Evolutionary conservation across 2,797 vertebrate species (phyloP).

Genomic region (Aythya fuligula): DNA sequence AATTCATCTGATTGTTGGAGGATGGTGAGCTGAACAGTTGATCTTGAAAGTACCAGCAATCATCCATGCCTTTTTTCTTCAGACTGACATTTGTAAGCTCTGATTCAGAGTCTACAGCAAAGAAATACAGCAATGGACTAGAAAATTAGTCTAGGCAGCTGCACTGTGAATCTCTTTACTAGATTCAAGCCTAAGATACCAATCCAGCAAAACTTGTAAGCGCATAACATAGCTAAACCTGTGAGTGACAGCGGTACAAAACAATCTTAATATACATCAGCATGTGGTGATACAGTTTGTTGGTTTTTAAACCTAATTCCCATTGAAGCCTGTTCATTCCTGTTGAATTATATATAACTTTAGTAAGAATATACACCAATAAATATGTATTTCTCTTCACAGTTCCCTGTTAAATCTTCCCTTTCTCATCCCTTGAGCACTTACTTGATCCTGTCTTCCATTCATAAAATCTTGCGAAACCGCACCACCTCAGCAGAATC

Average conservation of each 20-base stretch:
- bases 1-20: neutral
- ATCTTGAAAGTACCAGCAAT: neutral
- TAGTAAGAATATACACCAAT: neutral
- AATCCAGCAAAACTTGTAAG: neutral
- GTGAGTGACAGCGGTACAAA: accelerated
- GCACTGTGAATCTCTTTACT: neutral
- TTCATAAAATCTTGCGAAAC: neutral
- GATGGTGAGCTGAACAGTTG: neutral
- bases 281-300: neutral
- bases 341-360: neutral
- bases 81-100: neutral
- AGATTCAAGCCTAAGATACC: neutral
- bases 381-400: neutral
- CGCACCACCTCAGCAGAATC: neutral
- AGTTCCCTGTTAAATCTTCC: neutral
- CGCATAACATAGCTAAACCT: neutral
- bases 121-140: neutral
- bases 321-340: neutral
- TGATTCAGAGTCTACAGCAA: neutral
- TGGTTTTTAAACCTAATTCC: neutral
- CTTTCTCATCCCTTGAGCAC: neutral
- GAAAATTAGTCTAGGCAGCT: neutral
- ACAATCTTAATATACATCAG: neutral
- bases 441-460: neutral
- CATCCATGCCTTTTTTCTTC: neutral